phyloP scores from a whole-genome alignment of 2,888 invertebrate species.

The Plagodis dolabraria region DNA sequence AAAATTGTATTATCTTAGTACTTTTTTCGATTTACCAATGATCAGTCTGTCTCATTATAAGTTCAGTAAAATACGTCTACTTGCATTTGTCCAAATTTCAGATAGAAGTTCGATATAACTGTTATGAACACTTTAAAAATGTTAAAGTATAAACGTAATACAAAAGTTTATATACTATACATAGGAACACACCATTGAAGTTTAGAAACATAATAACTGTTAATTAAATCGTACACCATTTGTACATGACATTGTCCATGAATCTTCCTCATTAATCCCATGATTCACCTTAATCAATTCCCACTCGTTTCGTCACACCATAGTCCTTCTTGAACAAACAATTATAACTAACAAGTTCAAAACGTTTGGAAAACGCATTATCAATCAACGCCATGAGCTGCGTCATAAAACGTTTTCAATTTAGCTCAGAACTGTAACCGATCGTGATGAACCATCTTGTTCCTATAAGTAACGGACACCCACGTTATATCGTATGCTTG shows the following conservation, averaged over 20 bases:
- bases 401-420: slow-evolving; percentile 72
- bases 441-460: slow-evolving; percentile 69
- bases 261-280: slow-evolving; percentile 14
- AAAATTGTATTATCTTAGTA: too few species aligned
- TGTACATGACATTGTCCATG: slow-evolving; percentile 1
- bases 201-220: neutral
- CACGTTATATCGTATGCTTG: slow-evolving; percentile 54
- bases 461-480: slow-evolving; percentile 65
- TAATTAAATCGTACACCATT: slow-evolving; percentile 1
- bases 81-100: too few species aligned
- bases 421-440: slow-evolving; percentile 61
- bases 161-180: too few species aligned
- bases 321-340: slow-evolving; percentile 31
- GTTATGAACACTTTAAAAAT: too few species aligned
- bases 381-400: slow-evolving; percentile 65
- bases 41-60: too few species aligned
- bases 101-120: too few species aligned
- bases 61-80: too few species aligned
- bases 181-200: too few species aligned
- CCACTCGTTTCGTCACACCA: slow-evolving; percentile 22
- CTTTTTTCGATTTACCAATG: too few species aligned
- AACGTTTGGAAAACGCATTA: slow-evolving; percentile 51
- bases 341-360: slow-evolving; percentile 40
- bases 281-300: slow-evolving; percentile 23
- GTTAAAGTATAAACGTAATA: too few species aligned